Conservation (phyloP, 1,140 invertebrate genomes). For the Eupristina koningsbergeri region DNA sequence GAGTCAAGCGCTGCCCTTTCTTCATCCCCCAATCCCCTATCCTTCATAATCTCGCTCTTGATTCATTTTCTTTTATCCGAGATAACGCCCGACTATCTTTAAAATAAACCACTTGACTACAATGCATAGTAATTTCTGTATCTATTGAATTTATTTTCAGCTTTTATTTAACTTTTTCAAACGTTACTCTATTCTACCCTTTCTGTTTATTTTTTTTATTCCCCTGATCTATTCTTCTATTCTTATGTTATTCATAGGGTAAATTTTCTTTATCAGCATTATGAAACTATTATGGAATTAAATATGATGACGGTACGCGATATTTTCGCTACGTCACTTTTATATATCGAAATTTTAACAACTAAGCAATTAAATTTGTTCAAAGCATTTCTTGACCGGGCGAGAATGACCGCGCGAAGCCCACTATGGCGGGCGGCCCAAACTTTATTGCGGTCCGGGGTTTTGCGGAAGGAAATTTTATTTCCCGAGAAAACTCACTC, state of each 20-base stretch:
- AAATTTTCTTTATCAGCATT: neutral
- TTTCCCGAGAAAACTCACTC: too few species aligned
- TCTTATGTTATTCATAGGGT: neutral
- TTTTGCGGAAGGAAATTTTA: too few species aligned
- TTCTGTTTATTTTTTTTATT: neutral
- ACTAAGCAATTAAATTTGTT: too few species aligned
- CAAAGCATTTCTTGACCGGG: too few species aligned
- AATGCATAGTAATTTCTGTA: constrained; percentile 36
- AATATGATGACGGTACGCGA: neutral
- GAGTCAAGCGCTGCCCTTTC: too few species aligned
- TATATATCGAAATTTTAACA: neutral
- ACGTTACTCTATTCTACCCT: neutral
- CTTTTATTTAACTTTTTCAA: neutral
- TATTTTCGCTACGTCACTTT: neutral
- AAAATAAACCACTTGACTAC: constrained; percentile 19
- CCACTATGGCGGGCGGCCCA: too few species aligned
- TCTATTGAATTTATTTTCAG: constrained; percentile 35
- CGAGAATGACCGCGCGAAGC: too few species aligned
- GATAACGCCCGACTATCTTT: neutral
- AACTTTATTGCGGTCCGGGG: too few species aligned
- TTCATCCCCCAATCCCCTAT: too few species aligned
- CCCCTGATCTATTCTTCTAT: neutral
- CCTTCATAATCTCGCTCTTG: neutral
- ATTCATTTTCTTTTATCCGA: constrained; percentile 36
- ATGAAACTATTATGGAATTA: constrained; percentile 16